Base-by-base conservation (phyloP, 2,113 vertebrate species). In the Ictidomys tridecemlineatus region DNA sequence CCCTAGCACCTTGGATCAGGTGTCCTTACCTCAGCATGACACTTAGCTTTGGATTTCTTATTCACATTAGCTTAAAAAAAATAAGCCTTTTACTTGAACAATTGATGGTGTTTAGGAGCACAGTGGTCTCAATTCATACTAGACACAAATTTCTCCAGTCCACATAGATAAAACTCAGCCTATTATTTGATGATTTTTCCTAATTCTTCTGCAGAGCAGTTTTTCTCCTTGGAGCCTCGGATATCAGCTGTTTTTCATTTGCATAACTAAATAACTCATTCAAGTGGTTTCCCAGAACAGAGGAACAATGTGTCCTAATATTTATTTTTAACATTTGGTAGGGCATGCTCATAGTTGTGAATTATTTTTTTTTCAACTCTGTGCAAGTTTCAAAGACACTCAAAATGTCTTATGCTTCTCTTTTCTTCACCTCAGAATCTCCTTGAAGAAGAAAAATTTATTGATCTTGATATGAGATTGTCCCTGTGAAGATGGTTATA, bases 191-290 rank as follows among this genome's bases (percentile, higher is more conserved):
- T 5, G n/a, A 30, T 53, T 32, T 90, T 72, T 48, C 8, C 5
- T 7, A 79, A 8, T 61, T 93, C 34, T 61, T 28, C 7, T 5
- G 37, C 20, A 89, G 34, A 91, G 30, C 18, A n/a, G 0, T 73
- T 80, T 96, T 72, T 85, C 77, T 91, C 30, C 77, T 76, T 45
- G 24, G 45, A 91, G 74, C 8, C 63, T 56, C 61, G 89, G 74
- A 63, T 83, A 82, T 56, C 30, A 30, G 53, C 22, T 89, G 78
- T n/a, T 93, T 96, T 93, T 69, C 10, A 84, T 90, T 86, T 91
- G 70, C 22, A 53, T 73, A 85, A 45, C 76, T 94, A 95, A 95
- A 53, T 80, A 93, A 85, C 14, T 77, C 58, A 20, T 89, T 94
- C 32, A 89, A 30, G 37, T 58, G 17, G 12, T 28, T 87, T 92